phyloP scores from a whole-genome alignment of 1,140 invertebrate species.

The Magallana angulata region DNA sequence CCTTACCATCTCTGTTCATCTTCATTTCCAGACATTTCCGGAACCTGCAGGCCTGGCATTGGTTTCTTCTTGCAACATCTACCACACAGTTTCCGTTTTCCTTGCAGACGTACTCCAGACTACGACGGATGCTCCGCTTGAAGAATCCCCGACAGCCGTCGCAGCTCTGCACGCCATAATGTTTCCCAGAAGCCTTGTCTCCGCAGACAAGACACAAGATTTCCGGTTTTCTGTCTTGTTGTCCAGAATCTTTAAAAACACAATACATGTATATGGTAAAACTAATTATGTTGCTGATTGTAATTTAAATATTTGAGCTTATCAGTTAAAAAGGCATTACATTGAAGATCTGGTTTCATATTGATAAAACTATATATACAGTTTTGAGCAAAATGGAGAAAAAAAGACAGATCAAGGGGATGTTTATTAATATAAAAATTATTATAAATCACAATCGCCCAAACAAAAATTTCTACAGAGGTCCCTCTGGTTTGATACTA shows the following conservation, averaged over 20 bases:
- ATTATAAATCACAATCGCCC: no score
- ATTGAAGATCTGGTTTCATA: no score
- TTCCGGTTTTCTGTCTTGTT: conserved; percentile 80
- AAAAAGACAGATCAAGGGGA: no score
- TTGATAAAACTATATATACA: no score
- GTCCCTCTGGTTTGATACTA: no score
- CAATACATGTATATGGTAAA: background rate
- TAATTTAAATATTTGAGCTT: no score
- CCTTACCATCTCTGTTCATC: conserved; percentile 96
- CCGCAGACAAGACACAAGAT: conserved; percentile 82
- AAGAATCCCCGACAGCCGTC: conserved; percentile 92
- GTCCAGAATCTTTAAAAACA: conserved; percentile 41
- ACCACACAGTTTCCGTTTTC: conserved; percentile 93
- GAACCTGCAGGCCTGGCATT: conserved; percentile 96
- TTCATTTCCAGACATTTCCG: conserved; percentile 94
- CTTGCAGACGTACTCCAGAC: conserved; percentile 94
- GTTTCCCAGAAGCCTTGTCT: conserved; percentile 79
- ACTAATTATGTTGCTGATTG: no score
- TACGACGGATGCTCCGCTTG: conserved; percentile 89
- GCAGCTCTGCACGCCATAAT: conserved; percentile 80
- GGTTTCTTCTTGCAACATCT: conserved; percentile 94
- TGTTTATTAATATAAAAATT: no score
- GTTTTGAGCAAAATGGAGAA: no score
- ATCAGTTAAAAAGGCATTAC: no score
- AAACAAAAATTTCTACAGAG: no score